Conservation (phyloP, 1,140 invertebrate species). For the Apocrypta bakeri region DNA sequence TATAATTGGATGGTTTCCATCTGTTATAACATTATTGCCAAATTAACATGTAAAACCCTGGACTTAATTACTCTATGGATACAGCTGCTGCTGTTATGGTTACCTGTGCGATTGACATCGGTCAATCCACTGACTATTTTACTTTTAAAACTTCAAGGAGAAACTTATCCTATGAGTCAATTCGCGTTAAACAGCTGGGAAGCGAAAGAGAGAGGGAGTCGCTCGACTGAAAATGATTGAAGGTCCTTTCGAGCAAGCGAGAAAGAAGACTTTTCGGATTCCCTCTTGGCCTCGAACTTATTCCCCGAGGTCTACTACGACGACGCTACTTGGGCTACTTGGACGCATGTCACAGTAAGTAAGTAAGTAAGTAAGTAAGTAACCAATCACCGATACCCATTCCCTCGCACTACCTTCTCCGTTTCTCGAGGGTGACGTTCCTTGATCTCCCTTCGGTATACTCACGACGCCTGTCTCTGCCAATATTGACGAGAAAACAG, state of each 20-base stretch:
- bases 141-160: too few species aligned
- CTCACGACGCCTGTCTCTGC: neutral
- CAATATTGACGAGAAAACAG: neutral
- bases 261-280: neutral
- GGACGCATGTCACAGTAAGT: slow-evolving; percentile 31
- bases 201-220: neutral
- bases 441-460: slow-evolving; percentile 13
- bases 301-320: neutral
- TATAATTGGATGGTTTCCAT: slow-evolving; percentile 35
- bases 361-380: slow-evolving; percentile 59
- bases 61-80: neutral
- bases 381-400: slow-evolving; percentile 58
- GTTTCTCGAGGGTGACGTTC: slow-evolving; percentile 3
- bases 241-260: neutral
- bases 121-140: too few species aligned
- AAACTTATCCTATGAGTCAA: neutral
- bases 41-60: slow-evolving; percentile 23
- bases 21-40: slow-evolving; percentile 16
- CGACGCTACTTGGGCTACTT: too few species aligned
- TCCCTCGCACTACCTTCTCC: neutral
- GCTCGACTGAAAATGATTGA: slow-evolving; percentile 21
- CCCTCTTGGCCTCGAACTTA: neutral
- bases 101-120: too few species aligned
- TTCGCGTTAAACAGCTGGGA: neutral
- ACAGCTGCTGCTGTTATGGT: too few species aligned